phyloP scores from a whole-genome alignment of 2,797 vertebrate species.

The Ctenochaetus hawaiiensis region DNA sequence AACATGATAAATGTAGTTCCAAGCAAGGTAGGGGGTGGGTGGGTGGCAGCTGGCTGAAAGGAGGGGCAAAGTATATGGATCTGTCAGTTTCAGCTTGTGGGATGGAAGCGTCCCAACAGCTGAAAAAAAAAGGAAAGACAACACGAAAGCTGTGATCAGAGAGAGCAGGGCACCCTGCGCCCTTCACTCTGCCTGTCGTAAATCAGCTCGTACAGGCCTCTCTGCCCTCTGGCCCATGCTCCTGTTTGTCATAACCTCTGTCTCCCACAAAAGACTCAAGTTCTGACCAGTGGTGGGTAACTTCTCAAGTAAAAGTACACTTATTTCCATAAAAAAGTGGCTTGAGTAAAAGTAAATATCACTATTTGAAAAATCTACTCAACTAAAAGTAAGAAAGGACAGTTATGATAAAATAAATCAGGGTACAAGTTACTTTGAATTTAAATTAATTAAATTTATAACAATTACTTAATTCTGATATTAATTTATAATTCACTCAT shows the following conservation, averaged over 20 bases:
- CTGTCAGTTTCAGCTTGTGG: constrained; percentile 73
- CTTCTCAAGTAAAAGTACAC: too few relatives aligned
- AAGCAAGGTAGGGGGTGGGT: constrained; percentile 68
- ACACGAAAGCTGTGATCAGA: constrained; percentile 68
- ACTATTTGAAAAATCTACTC: too few relatives aligned
- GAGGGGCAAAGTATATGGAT: constrained; percentile 53
- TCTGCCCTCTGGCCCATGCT: constrained; percentile 49
- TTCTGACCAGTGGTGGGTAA: too few relatives aligned
- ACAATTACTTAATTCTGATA: background rate
- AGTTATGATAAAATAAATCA: too few relatives aligned
- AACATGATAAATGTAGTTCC: constrained; percentile 84
- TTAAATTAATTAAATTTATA: too few relatives aligned
- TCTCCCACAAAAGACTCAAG: constrained; percentile 16
- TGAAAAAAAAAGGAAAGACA: constrained; percentile 65
- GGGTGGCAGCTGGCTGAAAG: constrained; percentile 10
- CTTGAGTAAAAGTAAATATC: too few relatives aligned
- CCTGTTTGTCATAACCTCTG: constrained; percentile 57
- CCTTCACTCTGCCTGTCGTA: constrained; percentile 74
- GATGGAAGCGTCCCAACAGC: constrained; percentile 57
- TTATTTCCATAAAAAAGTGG: too few relatives aligned
- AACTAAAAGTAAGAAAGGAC: too few relatives aligned
- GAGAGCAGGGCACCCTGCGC: constrained; percentile 71
- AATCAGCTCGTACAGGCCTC: constrained; percentile 75
- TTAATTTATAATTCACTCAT: too few relatives aligned
- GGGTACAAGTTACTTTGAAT: too few relatives aligned